Conservation (phyloP, 2,113 vertebrate genomes). For the Neogobius melanostomus region DNA sequence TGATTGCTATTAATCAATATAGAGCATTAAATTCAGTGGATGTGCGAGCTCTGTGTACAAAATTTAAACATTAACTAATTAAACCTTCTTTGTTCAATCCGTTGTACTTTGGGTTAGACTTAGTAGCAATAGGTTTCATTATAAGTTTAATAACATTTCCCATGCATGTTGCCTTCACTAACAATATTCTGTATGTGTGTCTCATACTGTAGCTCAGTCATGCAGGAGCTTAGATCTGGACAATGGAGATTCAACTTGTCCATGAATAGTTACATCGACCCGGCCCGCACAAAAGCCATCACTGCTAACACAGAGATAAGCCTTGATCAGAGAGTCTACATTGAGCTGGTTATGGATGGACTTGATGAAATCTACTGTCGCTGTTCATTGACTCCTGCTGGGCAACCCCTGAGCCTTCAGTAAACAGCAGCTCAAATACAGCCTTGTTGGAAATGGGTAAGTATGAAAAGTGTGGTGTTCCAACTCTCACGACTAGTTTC, state of each 20-base stretch:
- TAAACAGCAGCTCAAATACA: constrained; percentile 8
- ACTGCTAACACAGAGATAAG: not conserved
- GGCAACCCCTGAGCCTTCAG: constrained; percentile 18
- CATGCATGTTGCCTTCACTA: no score
- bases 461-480: not conserved
- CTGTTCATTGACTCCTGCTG: constrained; percentile 31
- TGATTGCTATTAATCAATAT: no score
- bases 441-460: constrained; percentile 28
- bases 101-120: no score
- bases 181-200: no score
- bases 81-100: no score
- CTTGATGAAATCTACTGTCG: not conserved
- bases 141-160: no score
- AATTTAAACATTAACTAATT: no score
- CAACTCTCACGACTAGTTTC: not conserved
- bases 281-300: not conserved
- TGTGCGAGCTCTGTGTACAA: no score
- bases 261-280: constrained; percentile 14
- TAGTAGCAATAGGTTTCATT: no score
- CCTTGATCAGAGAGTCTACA: constrained; percentile 25
- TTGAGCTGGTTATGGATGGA: constrained; percentile 9
- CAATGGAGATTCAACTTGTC: constrained; percentile 26
- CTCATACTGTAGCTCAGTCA: constrained; percentile 18
- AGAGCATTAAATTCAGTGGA: no score
- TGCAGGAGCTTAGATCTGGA: constrained; percentile 16